Percentiles rank a stretch among this genome's conserved stretches.
Conservation (phyloP, 2,113 vertebrate genomes). For the Pholis gunnellus region DNA sequence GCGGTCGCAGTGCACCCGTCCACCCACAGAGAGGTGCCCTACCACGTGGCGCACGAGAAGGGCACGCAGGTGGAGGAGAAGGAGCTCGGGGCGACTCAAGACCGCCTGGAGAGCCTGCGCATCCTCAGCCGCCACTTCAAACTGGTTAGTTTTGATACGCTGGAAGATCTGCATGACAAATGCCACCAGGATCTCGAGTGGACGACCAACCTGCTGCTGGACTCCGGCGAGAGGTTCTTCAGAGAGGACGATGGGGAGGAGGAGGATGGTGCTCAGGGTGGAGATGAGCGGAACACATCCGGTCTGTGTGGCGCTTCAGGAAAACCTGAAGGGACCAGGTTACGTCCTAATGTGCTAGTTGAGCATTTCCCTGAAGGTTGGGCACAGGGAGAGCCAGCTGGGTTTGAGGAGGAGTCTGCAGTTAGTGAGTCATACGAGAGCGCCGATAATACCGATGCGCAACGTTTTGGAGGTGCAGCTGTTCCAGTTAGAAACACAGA, state of each 20-base stretch:
- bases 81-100: constrained; percentile 82
- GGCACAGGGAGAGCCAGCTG: constrained; percentile 6
- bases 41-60: constrained; percentile 90
- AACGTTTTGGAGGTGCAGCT: constrained; percentile 2
- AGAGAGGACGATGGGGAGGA: constrained; percentile 78
- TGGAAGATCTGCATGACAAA: constrained; percentile 96
- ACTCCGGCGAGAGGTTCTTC: constrained; percentile 91
- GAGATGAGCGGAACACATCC: neutral
- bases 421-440: constrained; percentile 6
- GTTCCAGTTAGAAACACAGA: constrained; percentile 9
- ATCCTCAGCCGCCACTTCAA: constrained; percentile 92
- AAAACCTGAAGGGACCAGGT: neutral
- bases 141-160: constrained; percentile 88
- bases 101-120: constrained; percentile 86
- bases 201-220: constrained; percentile 93
- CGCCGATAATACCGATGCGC: neutral
- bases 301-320: constrained; percentile 16
- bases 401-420: constrained; percentile 20
- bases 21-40: constrained; percentile 85
- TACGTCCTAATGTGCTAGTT: constrained; percentile 14
- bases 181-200: constrained; percentile 96
- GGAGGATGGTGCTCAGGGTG: neutral
- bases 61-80: constrained; percentile 93
- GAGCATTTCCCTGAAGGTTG: constrained; percentile 5
- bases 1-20: constrained; percentile 56